A percentile compares a stretch with the other conserved stretches of the same genome.
Conservation (phyloP, 2,888 invertebrate genomes). For the Blastobasis adustella region DNA sequence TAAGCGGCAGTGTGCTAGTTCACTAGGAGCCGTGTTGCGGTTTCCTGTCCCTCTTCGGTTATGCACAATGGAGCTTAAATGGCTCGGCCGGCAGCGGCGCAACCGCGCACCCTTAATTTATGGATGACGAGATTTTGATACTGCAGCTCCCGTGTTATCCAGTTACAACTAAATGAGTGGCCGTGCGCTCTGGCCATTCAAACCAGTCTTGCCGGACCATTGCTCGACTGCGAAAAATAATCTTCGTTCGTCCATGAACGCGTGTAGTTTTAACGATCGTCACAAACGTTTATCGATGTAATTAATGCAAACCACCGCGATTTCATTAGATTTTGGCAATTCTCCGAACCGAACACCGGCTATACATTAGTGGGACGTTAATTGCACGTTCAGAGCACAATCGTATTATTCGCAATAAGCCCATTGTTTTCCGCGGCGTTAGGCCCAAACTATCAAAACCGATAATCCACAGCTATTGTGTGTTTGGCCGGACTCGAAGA, state of each 20-base stretch:
- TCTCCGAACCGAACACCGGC: not conserved
- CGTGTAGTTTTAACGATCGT: too few relatives aligned
- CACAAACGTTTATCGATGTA: not conserved
- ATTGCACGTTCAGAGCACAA: constrained; percentile 22
- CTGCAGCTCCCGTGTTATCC: constrained; percentile 26
- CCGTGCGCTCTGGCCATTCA: constrained; percentile 7
- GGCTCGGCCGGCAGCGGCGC: constrained; percentile 35
- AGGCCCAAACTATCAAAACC: constrained; percentile 45
- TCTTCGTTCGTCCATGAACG: too few relatives aligned
- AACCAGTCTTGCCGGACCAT: too few relatives aligned
- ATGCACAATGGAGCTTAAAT: constrained; percentile 55
- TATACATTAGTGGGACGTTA: not conserved
- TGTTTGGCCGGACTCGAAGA: constrained; percentile 63
- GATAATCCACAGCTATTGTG: constrained; percentile 55
- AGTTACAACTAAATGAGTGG: constrained; percentile 30
- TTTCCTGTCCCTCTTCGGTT: constrained; percentile 47
- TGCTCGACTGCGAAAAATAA: too few relatives aligned
- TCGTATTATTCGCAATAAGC: constrained; percentile 38
- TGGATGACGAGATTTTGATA: constrained; percentile 61
- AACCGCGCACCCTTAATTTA: constrained; percentile 52
- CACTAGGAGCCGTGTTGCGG: constrained; percentile 28
- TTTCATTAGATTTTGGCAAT: not conserved
- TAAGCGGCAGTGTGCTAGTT: constrained; percentile 24
- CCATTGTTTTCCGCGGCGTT: constrained; percentile 38
- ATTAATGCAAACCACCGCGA: not conserved